Conservation (phyloP, 2,113 vertebrate species). For the Cyprinodon variegatus region DNA sequence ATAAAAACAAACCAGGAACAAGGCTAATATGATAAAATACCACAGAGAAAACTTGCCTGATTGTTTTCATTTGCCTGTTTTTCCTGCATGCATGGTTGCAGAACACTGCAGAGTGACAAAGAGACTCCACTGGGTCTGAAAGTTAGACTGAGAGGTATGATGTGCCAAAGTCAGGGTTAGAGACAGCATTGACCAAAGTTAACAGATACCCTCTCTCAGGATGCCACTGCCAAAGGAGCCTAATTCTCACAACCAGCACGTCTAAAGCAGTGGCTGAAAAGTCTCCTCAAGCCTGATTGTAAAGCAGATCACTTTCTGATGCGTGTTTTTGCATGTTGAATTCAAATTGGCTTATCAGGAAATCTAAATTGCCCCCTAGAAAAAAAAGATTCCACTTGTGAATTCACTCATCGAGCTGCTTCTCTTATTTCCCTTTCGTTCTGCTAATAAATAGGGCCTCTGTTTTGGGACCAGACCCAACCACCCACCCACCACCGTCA, state of each 20-base stretch:
- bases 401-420: slow-evolving; percentile 58
- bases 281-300: slow-evolving; percentile 47
- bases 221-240: slow-evolving; percentile 58
- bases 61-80: slow-evolving; percentile 17
- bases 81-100: slow-evolving; percentile 46
- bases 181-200: slow-evolving; percentile 61
- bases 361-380: slow-evolving; percentile 72
- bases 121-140: slow-evolving; percentile 79
- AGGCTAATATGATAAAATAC: not conserved
- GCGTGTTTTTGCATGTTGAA: slow-evolving; percentile 41
- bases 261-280: slow-evolving; percentile 60
- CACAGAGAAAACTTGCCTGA: not conserved
- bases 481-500: not conserved
- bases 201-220: slow-evolving; percentile 47
- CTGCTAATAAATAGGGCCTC: slow-evolving; percentile 74
- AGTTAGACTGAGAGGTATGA: slow-evolving; percentile 62
- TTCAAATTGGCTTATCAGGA: slow-evolving; percentile 70
- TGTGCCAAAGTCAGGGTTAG: slow-evolving; percentile 65
- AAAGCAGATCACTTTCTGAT: slow-evolving; percentile 51
- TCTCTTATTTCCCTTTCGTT: slow-evolving; percentile 53
- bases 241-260: slow-evolving; percentile 72
- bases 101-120: slow-evolving; percentile 42
- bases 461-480: slow-evolving; percentile 61
- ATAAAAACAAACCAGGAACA: not conserved
- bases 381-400: slow-evolving; percentile 48